A percentile compares a stretch with the other conserved stretches of the same genome.
phyloP scores from a whole-genome alignment of 2,797 vertebrate species.

The Acestrorhynchus altus region DNA sequence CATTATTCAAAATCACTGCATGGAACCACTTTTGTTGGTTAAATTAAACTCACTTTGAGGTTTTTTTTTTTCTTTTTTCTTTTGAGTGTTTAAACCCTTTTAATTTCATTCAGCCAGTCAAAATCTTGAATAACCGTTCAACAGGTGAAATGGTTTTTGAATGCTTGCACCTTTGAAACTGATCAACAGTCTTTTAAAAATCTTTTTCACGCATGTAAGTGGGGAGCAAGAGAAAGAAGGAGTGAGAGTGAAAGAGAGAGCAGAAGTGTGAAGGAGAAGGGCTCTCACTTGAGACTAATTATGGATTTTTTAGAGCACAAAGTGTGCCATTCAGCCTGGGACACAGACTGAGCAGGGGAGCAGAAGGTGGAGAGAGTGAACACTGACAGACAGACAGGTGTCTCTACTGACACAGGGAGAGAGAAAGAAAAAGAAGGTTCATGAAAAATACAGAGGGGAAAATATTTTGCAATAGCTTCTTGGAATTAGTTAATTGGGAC shows the following conservation, averaged over 20 bases:
- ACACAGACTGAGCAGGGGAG: slow-evolving; percentile 42
- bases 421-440: neutral
- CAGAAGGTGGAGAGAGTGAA: slow-evolving; percentile 45
- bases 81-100: slow-evolving; percentile 2
- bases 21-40: too few species aligned
- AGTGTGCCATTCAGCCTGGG: slow-evolving; percentile 45
- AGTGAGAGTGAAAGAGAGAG: neutral
- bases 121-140: neutral
- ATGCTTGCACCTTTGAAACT: neutral
- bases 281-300: slow-evolving; percentile 53
- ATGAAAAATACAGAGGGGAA: neutral
- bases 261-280: slow-evolving; percentile 8
- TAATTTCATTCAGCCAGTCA: too few species aligned
- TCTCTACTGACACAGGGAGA: slow-evolving; percentile 24
- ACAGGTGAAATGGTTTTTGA: neutral
- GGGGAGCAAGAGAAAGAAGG: neutral
- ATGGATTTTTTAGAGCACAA: slow-evolving; percentile 49
- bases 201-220: neutral
- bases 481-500: neutral
- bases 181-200: neutral
- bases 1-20: too few species aligned
- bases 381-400: slow-evolving; percentile 46
- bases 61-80: too few species aligned
- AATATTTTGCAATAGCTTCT: slow-evolving; percentile 12
- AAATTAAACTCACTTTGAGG: too few species aligned